Conservation (phyloP, 2,888 invertebrate species). For the Limnephilus rhombicus region DNA sequence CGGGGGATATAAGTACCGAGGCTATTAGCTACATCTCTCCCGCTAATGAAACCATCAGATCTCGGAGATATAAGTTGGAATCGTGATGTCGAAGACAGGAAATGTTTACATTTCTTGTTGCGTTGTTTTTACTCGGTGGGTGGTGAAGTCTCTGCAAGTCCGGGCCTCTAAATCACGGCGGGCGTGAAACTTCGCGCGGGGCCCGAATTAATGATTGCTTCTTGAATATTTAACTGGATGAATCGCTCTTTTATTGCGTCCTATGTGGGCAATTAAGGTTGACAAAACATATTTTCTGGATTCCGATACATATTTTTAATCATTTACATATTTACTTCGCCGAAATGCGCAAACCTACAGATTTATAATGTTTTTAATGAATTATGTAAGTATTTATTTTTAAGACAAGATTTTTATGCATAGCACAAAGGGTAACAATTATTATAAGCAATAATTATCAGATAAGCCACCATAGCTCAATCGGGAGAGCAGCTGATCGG, state of each 20-base stretch:
- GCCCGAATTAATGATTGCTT: constrained; percentile 32
- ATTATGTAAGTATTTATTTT: no score
- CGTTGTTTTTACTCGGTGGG: constrained; percentile 59
- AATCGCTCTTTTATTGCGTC: constrained; percentile 11
- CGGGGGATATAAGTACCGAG: not conserved
- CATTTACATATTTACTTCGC: not conserved
- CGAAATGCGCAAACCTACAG: not conserved
- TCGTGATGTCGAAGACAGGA: constrained; percentile 62
- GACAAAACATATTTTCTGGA: not conserved
- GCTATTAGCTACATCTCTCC: not conserved
- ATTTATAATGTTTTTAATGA: no score
- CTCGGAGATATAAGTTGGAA: constrained; percentile 54
- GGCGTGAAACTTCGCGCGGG: constrained; percentile 34
- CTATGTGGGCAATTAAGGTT: constrained; percentile 26
- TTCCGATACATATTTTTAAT: not conserved
- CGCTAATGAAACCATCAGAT: constrained; percentile 64
- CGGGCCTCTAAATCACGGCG: constrained; percentile 47
- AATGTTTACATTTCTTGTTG: constrained; percentile 63
- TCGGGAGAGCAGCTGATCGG: no score
- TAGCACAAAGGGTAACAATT: no score
- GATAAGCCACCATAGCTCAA: no score
- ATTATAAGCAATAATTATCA: no score
- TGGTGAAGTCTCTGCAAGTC: constrained; percentile 43
- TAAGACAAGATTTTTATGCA: no score
- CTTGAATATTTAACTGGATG: not conserved